Evolutionary conservation across 2,113 vertebrate species (phyloP), one percentile per base, ranked within the genome.

Genomic region (Crotalus horridus): DNA sequence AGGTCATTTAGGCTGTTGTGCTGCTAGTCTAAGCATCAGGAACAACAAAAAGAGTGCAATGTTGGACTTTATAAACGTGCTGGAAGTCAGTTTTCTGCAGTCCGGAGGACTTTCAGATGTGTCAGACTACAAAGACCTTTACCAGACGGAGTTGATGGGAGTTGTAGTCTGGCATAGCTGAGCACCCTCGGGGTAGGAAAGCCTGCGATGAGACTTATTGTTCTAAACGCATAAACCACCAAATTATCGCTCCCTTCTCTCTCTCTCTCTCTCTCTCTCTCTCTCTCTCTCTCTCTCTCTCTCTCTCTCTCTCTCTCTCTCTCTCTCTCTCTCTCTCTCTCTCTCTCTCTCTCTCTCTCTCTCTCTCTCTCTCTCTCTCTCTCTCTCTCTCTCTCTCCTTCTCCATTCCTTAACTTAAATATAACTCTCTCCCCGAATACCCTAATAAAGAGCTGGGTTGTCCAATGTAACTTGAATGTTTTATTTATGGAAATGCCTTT

Each of bases 161-260:
- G 6, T 39, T 81, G 69, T 39, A 81, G 69, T 39, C 69, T 81
- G 69, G 15, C n/a, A 81, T 39, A 81, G 13, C 64, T 69, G 64
- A 69, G 61, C 61, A n/a, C 29, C 29, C 64, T n/a, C 4, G 29
- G n/a, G 15, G 33, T 39, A 39, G 69, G 69, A 39, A 74, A 39
- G 69, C n/a, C 69, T 39, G 23, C 13, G 20, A 24, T 48, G 12
- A 24, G 8, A 10, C 58, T 9, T 53, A 5, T 51, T 85, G 69
- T 54, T 90, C 61, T 61, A 6, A 51, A 51, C 24, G 46, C 74
- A 86, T 26, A 46, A 56, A 61, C 96, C 96, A 96, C 97, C 96
- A 96, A 95, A 3, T 55, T 24, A 74, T 26, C 24, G 4, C 20
- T 61, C 4, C 8, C 2, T 11, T 29, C 23, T 26, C 33, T 55